Conservation (phyloP, 2,113 vertebrate genomes). For the Phalacrocorax aristotelis region DNA sequence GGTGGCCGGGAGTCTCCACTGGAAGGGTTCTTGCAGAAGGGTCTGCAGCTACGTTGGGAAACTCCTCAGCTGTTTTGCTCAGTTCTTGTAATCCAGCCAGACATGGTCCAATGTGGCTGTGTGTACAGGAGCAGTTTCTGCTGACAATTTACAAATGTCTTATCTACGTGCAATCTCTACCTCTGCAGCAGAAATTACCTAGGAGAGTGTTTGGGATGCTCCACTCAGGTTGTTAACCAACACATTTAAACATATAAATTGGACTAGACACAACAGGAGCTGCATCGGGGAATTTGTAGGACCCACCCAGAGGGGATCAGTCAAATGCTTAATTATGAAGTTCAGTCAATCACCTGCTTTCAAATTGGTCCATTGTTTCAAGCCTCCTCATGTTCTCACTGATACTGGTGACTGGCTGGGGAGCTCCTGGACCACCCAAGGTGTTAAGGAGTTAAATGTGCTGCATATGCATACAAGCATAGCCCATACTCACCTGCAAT, state of each 20-base stretch:
- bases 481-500: not conserved
- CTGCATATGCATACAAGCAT: not conserved
- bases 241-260: not conserved
- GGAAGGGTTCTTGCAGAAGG: not conserved
- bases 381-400: not conserved
- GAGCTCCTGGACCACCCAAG: not conserved
- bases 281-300: not conserved
- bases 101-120: not conserved
- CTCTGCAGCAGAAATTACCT: not conserved
- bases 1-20: not conserved
- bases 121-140: not conserved
- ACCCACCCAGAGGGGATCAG: not conserved
- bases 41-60: not conserved
- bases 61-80: not conserved
- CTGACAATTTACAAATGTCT: not conserved
- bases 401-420: not conserved
- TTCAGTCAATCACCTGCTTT: not conserved
- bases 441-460: not conserved
- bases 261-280: not conserved
- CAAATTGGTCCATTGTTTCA: not conserved
- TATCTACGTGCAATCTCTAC: not conserved
- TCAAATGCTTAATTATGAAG: not conserved
- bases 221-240: not conserved
- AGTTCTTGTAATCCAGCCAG: not conserved
- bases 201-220: not conserved